Base-by-base conservation (phyloP, 1,140 invertebrate genomes). In the Drosophila cardini region DNA sequence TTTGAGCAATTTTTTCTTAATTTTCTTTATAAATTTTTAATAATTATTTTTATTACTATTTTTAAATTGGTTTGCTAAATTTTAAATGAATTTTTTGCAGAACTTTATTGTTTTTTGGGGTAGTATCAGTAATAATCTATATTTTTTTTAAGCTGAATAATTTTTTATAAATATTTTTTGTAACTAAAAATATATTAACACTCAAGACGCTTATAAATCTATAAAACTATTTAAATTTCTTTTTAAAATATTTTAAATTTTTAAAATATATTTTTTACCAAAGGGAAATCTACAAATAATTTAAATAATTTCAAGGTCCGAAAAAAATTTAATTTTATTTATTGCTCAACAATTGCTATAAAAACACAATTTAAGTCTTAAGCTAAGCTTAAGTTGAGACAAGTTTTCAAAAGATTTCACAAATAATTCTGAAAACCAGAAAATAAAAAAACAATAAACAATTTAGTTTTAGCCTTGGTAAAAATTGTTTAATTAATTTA, bases 401-500 rank as follows among this genome's bases (percentile, higher is more conserved):
- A 42, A 26, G 11, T 21, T 10, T 40, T 40, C 13, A 16, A 45
- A 10, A 9, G 38, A n/a, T 11, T 18, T 15, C 15, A 38, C 52
- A 57, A 58, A 67, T 67, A 42, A 56, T 71, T 48, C 53, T 67
- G 62, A 6, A 36, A 18, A 8, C 10, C 43, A 26, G 26, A 55
- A 21, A 11, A 55, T 13, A 15, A 32, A 26, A 4, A 26, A 26
- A 26, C 21, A 26, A 26, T 26, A 26, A 26, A 26, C 21, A 26
- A 26, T 32, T 43, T 68, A 58, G 63, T 56, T 43, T 68, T 72
- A 46, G 57, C 30, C 36, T 16, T 58, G 46, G n/a, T 30, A 26
- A 52, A 26, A 38, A 46, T 32, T 45, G 21, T 56, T 21, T 30
- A 76, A 67, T 75, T 86, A 86, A 86, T 86, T 77, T 65, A 86